A percentile compares a stretch with the other conserved stretches of the same genome.
phyloP scores from a whole-genome alignment of 2,888 invertebrate genomes.

The Embidobia sp. region DNA sequence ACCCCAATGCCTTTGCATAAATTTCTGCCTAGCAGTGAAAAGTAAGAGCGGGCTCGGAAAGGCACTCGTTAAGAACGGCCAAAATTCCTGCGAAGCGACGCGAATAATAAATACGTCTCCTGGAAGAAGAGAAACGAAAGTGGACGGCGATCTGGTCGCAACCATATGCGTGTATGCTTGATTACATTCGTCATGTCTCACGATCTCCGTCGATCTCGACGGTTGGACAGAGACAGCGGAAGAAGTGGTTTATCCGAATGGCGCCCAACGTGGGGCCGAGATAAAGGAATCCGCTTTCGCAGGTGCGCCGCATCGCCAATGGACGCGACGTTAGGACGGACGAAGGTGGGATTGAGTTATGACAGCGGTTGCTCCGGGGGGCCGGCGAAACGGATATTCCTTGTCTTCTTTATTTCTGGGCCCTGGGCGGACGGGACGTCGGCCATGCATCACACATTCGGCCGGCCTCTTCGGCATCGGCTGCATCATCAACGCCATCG shows the following conservation, averaged over 20 bases:
- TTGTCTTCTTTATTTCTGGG: constrained; percentile 79
- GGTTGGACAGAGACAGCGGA: constrained; percentile 1
- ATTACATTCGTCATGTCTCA: constrained; percentile 22
- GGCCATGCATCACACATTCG: constrained; percentile 81
- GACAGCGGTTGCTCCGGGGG: constrained; percentile 81
- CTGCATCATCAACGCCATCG: constrained; percentile 70
- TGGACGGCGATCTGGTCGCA: constrained; percentile 15
- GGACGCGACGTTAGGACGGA: constrained; percentile 72
- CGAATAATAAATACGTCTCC: constrained; percentile 48
- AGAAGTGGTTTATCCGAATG: constrained; percentile 50
- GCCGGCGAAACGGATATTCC: constrained; percentile 79
- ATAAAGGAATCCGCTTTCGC: constrained; percentile 62
- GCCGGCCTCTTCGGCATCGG: constrained; percentile 76
- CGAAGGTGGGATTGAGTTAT: constrained; percentile 82
- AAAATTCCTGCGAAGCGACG: constrained; percentile 31
- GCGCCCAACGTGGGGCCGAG: constrained; percentile 57
- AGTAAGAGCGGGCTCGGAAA: no score
- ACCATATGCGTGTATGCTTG: constrained; percentile 27
- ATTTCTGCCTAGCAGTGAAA: background rate
- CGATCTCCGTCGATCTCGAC: constrained; percentile 1
- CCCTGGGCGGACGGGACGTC: constrained; percentile 76
- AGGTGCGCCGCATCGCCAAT: constrained; percentile 70
- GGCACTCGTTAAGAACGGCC: no score
- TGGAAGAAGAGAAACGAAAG: constrained; percentile 29
- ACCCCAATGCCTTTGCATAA: no score